Percentiles rank a stretch among this genome's conserved stretches.
Evolutionary conservation across 2,888 invertebrate species (phyloP).

Genomic region (Caradrina clavipalpis): DNA sequence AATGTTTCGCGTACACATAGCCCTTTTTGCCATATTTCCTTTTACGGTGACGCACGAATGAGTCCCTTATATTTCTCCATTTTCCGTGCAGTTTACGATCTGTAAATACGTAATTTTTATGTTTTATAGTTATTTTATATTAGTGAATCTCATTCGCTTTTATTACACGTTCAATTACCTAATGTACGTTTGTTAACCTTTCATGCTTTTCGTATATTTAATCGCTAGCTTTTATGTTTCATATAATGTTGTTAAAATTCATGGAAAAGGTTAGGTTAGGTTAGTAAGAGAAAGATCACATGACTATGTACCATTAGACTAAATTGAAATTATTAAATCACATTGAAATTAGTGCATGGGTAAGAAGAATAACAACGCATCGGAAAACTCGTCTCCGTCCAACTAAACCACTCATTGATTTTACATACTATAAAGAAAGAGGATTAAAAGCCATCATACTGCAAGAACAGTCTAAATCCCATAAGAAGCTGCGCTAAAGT

Average conservation of each 20-base stretch:
- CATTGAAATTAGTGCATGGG: not conserved
- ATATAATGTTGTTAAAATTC: too few species aligned
- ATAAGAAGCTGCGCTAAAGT: not conserved
- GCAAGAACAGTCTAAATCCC: too few species aligned
- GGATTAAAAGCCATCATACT: too few species aligned
- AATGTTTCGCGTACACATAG: slow-evolving; percentile 80
- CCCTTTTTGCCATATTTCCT: slow-evolving; percentile 71
- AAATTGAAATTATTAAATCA: not conserved
- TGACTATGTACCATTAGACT: too few species aligned
- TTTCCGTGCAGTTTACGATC: slow-evolving; percentile 81
- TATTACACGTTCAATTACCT: not conserved
- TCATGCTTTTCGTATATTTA: too few species aligned
- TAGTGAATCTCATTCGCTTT: not conserved
- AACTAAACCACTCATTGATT: too few species aligned
- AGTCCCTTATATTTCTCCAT: slow-evolving; percentile 87
- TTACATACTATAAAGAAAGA: too few species aligned
- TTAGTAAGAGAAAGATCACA: too few species aligned
- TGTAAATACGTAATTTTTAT: slow-evolving; percentile 68
- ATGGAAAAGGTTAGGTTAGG: too few species aligned
- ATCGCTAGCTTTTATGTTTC: too few species aligned
- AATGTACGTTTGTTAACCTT: too few species aligned
- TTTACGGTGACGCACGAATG: slow-evolving; percentile 80
- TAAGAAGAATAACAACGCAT: not conserved
- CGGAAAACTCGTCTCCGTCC: not conserved
- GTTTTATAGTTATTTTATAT: slow-evolving; percentile 30